Conservation (phyloP, 2,113 vertebrate genomes). For the Calonectris borealis region DNA sequence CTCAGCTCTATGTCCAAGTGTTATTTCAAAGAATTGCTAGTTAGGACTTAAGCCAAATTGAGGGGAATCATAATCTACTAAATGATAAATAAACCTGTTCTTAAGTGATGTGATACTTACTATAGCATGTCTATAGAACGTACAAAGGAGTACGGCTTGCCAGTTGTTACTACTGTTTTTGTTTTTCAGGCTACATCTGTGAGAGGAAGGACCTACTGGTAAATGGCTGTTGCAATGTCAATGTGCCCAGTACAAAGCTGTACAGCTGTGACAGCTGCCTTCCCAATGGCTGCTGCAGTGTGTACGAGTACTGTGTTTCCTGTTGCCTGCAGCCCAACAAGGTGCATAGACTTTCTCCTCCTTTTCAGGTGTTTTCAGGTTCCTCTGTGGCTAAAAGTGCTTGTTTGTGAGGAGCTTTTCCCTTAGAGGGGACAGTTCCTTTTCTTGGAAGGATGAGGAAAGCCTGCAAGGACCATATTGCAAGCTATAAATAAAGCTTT, state of each 20-base stretch:
- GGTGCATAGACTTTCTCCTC: constrained; percentile 60
- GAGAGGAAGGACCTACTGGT: constrained; percentile 89
- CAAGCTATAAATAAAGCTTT: background rate
- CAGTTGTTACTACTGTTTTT: background rate
- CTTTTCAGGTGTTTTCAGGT: background rate
- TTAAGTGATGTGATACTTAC: background rate
- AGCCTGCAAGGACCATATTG: background rate
- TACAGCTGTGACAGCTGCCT: constrained; percentile 91
- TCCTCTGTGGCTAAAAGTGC: background rate
- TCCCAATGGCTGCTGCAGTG: constrained; percentile 88
- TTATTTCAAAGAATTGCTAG: background rate
- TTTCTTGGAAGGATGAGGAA: background rate
- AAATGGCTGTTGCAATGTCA: constrained; percentile 91
- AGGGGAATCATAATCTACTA: background rate
- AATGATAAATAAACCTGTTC: background rate
- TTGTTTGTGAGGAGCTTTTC: background rate
- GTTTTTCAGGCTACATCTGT: constrained; percentile 90
- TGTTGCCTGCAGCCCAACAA: constrained; percentile 96
- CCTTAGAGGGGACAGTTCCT: background rate
- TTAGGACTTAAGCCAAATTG: background rate
- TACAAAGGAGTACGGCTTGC: background rate
- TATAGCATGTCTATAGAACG: accelerated
- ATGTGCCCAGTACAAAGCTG: constrained; percentile 77
- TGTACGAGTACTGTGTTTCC: constrained; percentile 94
- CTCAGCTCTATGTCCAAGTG: background rate